A percentile compares a stretch with the other conserved stretches of the same genome.
Evolutionary conservation across 23 tunicate species (phyloP).

Genomic region (Diplosoma virens): DNA sequence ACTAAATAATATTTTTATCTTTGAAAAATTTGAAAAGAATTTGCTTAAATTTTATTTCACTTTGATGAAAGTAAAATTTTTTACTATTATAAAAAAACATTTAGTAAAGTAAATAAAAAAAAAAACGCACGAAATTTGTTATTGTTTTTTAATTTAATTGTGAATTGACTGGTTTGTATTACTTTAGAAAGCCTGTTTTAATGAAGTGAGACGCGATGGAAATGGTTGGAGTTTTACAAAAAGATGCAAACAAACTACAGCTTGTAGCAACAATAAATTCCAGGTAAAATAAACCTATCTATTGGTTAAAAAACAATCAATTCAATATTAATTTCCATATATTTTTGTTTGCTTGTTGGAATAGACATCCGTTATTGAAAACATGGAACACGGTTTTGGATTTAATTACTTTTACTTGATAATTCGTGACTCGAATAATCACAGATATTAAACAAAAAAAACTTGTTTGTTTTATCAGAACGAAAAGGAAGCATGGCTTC

Average conservation of each 20-base stretch:
- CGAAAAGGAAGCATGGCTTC: slow-evolving; percentile 5
- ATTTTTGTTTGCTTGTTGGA: background rate
- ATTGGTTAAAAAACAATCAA: background rate
- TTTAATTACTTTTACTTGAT: too few relatives aligned
- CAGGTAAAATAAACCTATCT: background rate
- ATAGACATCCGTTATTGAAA: background rate
- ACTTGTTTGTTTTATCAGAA: background rate
- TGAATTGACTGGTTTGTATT: too few relatives aligned
- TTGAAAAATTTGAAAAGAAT: too few relatives aligned
- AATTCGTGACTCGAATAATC: too few relatives aligned
- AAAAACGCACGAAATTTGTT: background rate
- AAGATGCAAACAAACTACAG: slow-evolving; percentile 26
- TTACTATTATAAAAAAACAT: too few relatives aligned
- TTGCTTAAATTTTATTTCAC: too few relatives aligned
- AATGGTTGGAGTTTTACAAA: background rate
- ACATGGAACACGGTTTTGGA: background rate
- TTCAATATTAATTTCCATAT: background rate
- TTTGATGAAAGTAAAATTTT: too few relatives aligned
- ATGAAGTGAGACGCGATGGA: background rate
- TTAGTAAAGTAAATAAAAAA: too few relatives aligned
- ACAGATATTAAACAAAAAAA: background rate
- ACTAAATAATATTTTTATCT: too few relatives aligned
- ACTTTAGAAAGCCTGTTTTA: slow-evolving; percentile 16
- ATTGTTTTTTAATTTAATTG: background rate
- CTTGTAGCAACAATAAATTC: slow-evolving; percentile 10